Base-by-base conservation (phyloP, 2,888 invertebrate genomes). In the Matsumyia berberina region DNA sequence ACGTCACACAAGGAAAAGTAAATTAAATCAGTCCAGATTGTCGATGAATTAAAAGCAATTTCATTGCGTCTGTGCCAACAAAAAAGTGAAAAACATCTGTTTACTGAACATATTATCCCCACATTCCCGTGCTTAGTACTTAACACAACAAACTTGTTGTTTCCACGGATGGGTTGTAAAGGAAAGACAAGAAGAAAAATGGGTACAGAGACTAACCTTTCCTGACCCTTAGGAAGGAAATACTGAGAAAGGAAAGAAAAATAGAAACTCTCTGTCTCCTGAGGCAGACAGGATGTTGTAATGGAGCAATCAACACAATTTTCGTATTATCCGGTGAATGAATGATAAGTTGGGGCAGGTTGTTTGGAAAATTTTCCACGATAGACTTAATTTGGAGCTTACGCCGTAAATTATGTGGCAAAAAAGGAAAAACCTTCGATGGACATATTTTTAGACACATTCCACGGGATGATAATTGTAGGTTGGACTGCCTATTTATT, bases 211-310 rank as follows among this genome's bases (percentile, higher is more conserved):
- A 24, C 24, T 24, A 39, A 58, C 37, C 57, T 58, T 39, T 58
- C 24, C 39, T 58, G 37, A 58, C 39, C 57, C 37, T 57, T 24
- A n/a, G 8, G 5, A 58, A 24, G 35, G 15, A 37, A 57, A 57
- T n/a, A 15, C 53, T 9, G 31, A 29, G n/a, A 37, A 31, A 51
- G n/a, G 19, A 24, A 31, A 51, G 19, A n/a, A 42, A 58, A 39
- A 58, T 42, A 39, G 42, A 62, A 62, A 62, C 44, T 46, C 62
- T 60, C 33, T 31, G 19, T 3, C 39, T 58, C 44, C 31, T 31
- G 60, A 19, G 44, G 44, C 31, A 11, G 33, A 8, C 62, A 44
- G 44, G 62, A 62, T 62, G 62, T n/a, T 62, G n/a, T 46, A 46
- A 46, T 19, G 4, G 46, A 46, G 33, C 19, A 62, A 62, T 62